A percentile compares a stretch with the other conserved stretches of the same genome.
Evolutionary conservation across 2,888 invertebrate genomes (phyloP).

Genomic region (Ashinkailepas kermadecensis): DNA sequence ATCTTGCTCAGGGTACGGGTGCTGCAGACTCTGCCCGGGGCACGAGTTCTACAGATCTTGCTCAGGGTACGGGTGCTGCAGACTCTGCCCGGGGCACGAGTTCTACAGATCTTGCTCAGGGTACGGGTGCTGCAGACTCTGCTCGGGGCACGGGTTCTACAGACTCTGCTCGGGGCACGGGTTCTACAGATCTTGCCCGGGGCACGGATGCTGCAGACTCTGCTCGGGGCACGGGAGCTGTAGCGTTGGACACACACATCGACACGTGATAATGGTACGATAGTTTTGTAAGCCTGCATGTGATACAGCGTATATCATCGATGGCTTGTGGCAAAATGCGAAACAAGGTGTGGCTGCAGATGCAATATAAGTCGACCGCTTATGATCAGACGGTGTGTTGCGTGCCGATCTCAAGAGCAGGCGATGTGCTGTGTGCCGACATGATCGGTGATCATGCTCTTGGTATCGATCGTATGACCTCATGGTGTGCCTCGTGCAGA

Average conservation of each 20-base stretch:
- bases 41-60: too few species aligned
- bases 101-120: too few species aligned
- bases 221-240: too few species aligned
- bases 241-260: not conserved
- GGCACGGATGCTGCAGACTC: too few species aligned
- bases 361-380: conserved; percentile 16
- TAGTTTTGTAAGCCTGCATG: conserved; percentile 1
- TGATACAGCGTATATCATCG: conserved; percentile 16
- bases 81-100: too few species aligned
- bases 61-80: too few species aligned
- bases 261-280: not conserved
- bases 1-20: too few species aligned
- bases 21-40: too few species aligned
- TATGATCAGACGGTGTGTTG: not conserved
- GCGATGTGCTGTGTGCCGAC: not conserved
- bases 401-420: not conserved
- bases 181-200: too few species aligned
- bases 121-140: too few species aligned
- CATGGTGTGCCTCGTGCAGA: not conserved
- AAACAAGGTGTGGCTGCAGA: not conserved
- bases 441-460: not conserved
- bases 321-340: conserved; percentile 2
- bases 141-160: too few species aligned
- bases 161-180: too few species aligned
- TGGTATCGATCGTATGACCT: not conserved